Evolutionary conservation across 2,888 invertebrate species (phyloP).

Genomic region (Gisinianus flammeolus): DNA sequence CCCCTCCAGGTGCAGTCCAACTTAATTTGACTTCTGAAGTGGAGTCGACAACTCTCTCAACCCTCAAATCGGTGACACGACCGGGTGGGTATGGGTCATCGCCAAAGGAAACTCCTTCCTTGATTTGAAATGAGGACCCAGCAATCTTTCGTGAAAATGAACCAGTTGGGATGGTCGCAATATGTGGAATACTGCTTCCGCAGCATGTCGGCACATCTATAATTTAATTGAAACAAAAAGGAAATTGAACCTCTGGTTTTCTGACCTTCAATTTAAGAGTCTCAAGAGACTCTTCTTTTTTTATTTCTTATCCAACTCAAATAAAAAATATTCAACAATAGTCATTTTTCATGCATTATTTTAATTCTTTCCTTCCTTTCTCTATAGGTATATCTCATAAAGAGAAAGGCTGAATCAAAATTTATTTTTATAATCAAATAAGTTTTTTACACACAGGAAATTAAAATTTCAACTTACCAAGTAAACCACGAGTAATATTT

Average conservation of each 20-base stretch:
- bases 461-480: conserved; percentile 49
- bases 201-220: conserved; percentile 58
- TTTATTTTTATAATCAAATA: no score
- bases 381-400: background rate
- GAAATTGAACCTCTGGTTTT: background rate
- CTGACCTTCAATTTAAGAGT: background rate
- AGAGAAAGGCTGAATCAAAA: no score
- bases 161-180: conserved; percentile 58
- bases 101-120: conserved; percentile 53
- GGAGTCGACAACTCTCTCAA: conserved; percentile 59
- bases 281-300: background rate
- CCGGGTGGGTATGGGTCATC: conserved; percentile 60
- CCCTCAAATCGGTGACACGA: conserved; percentile 60
- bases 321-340: conserved; percentile 1
- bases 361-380: background rate
- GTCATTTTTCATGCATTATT: conserved; percentile 3
- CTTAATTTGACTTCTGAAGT: conserved; percentile 60
- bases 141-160: conserved; percentile 58
- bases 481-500: conserved; percentile 55
- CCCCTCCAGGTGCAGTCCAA: conserved; percentile 62
- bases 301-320: no score
- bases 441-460: no score
- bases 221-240: conserved; percentile 25
- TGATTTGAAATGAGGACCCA: conserved; percentile 59
- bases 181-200: conserved; percentile 59